phyloP scores from a whole-genome alignment of 2,888 invertebrate genomes.

The Trypoxylon attenuatum region DNA sequence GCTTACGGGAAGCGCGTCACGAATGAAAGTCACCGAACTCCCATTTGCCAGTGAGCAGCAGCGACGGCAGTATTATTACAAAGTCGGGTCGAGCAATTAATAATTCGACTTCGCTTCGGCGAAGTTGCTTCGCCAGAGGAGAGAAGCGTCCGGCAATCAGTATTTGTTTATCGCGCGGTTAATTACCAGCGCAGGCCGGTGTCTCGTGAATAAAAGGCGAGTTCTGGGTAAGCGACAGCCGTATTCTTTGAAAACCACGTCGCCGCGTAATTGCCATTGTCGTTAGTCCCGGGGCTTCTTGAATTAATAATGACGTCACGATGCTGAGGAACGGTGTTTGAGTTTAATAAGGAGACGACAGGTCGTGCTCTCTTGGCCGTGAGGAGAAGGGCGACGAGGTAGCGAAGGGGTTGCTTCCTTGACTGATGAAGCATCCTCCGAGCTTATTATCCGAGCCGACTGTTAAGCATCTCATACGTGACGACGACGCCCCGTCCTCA shows the following conservation, averaged over 20 bases:
- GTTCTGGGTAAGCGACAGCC: neutral
- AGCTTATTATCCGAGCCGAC: conserved; percentile 67
- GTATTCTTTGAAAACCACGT: conserved; percentile 1
- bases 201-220: conserved; percentile 25
- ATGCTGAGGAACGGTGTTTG: conserved; percentile 35
- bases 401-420: conserved; percentile 61
- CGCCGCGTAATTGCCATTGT: conserved; percentile 35
- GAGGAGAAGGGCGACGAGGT: conserved; percentile 39
- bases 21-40: no score
- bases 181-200: conserved; percentile 40
- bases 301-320: conserved; percentile 51
- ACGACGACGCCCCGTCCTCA: conserved; percentile 61
- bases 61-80: neutral
- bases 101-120: neutral
- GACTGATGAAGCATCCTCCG: conserved; percentile 69
- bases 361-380: conserved; percentile 60
- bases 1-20: no score
- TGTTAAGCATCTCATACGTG: conserved; percentile 64
- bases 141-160: neutral
- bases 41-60: neutral
- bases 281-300: conserved; percentile 37
- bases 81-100: neutral
- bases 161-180: neutral
- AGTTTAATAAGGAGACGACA: conserved; percentile 69
- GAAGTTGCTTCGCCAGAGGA: neutral